Percentiles rank a stretch among this genome's conserved stretches.
phyloP scores from a whole-genome alignment of 30 jellyfish, hydroid and myxozoan species.

The Aurelia aurita region DNA sequence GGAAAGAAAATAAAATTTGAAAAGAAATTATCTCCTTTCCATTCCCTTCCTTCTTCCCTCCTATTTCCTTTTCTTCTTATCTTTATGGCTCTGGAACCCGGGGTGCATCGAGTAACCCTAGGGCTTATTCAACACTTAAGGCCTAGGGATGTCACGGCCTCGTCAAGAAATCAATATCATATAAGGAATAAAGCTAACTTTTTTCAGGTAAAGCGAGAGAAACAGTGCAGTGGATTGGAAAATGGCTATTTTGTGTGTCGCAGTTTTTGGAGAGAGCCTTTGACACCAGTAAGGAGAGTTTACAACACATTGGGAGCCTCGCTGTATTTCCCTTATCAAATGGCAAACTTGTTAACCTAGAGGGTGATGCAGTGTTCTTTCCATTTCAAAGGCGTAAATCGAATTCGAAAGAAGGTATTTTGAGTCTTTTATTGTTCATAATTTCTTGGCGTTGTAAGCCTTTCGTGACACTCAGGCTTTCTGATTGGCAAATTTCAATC shows the following conservation, averaged over 20 bases:
- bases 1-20: too few species aligned
- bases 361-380: constrained; percentile 67
- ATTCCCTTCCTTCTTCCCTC: too few species aligned
- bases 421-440: not conserved
- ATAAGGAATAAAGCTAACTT: not conserved
- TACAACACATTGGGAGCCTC: constrained; percentile 31
- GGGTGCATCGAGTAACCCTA: too few species aligned
- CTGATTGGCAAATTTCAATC: too few species aligned
- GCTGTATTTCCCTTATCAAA: constrained; percentile 66
- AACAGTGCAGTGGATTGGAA: constrained; percentile 83
- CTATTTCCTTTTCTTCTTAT: too few species aligned
- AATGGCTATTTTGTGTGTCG: constrained; percentile 79
- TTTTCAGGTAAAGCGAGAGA: constrained; percentile 20
- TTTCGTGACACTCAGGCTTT: not conserved
- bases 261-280: constrained; percentile 46
- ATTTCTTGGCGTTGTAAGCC: not conserved
- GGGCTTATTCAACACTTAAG: too few species aligned
- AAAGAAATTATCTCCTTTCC: too few species aligned
- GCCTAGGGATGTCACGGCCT: too few species aligned
- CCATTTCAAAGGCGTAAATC: constrained; percentile 34
- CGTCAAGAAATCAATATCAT: too few species aligned
- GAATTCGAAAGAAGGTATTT: not conserved
- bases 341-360: constrained; percentile 55
- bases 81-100: too few species aligned
- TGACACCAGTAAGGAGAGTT: constrained; percentile 75